Conservation (phyloP, 2,888 invertebrate genomes). For the Rhimphoctona megacephalus region DNA sequence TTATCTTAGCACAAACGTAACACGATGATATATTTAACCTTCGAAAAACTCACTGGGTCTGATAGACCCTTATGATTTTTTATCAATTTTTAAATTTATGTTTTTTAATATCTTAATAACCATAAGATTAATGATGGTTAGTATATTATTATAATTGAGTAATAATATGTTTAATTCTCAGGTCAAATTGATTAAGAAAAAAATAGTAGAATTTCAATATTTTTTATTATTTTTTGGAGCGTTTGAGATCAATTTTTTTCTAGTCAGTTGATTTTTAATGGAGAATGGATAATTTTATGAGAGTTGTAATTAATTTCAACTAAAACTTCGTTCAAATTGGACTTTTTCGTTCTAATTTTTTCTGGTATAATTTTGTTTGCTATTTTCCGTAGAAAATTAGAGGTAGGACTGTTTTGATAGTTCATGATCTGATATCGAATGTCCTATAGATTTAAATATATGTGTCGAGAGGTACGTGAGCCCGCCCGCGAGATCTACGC, state of each 20-base stretch:
- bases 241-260: not conserved
- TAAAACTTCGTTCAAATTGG: not conserved
- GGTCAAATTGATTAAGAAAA: too few species aligned
- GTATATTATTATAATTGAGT: too few species aligned
- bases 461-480: conserved; percentile 33
- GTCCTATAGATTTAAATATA: conserved; percentile 22
- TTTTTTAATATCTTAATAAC: not conserved
- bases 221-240: not conserved
- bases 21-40: not conserved
- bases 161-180: too few species aligned
- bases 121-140: not conserved
- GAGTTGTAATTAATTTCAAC: not conserved
- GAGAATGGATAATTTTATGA: not conserved
- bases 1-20: not conserved
- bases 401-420: not conserved
- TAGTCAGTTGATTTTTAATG: not conserved
- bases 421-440: conserved; percentile 17
- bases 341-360: not conserved
- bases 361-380: not conserved
- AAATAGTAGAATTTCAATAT: too few species aligned
- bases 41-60: too few species aligned
- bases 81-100: too few species aligned
- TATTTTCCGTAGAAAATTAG: not conserved
- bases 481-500: conserved; percentile 69
- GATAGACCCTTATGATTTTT: too few species aligned